Conservation (phyloP, 2,888 invertebrate species). For the Lamproptera curius region DNA sequence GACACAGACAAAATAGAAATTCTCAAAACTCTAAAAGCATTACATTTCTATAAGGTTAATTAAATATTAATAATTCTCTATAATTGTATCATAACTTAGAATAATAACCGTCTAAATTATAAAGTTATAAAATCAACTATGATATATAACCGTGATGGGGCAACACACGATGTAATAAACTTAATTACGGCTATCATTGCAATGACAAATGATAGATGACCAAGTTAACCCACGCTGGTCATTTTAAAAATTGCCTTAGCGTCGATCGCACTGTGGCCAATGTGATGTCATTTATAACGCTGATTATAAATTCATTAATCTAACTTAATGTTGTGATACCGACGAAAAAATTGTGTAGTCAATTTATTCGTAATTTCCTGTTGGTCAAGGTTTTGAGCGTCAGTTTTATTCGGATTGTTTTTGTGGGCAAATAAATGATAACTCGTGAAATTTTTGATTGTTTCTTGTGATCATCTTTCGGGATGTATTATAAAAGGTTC, state of each 20-base stretch:
- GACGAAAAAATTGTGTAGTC: background rate
- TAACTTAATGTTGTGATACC: constrained; percentile 7
- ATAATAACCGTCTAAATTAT: too few relatives aligned
- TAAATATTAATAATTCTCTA: too few relatives aligned
- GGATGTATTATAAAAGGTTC: background rate
- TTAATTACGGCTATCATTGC: constrained; percentile 39
- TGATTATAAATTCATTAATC: constrained; percentile 19
- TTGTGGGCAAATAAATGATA: too few relatives aligned
- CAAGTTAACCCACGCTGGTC: constrained; percentile 9
- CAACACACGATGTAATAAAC: constrained; percentile 39
- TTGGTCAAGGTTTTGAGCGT: background rate
- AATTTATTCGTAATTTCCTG: background rate
- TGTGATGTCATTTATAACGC: constrained; percentile 15
- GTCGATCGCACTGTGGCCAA: constrained; percentile 13
- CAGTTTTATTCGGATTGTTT: too few relatives aligned
- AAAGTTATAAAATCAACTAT: constrained; percentile 54
- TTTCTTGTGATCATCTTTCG: too few relatives aligned
- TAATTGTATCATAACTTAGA: too few relatives aligned
- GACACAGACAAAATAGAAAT: too few relatives aligned
- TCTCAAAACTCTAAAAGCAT: too few relatives aligned
- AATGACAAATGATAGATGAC: constrained; percentile 40
- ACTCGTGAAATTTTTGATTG: too few relatives aligned
- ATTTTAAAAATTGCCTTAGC: constrained; percentile 15
- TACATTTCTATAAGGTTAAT: too few relatives aligned
- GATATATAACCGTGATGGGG: constrained; percentile 47